A percentile compares a stretch with the other conserved stretches of the same genome.
Evolutionary conservation across 1,140 invertebrate species (phyloP).

Genomic region (Hydropsyche tenuis): DNA sequence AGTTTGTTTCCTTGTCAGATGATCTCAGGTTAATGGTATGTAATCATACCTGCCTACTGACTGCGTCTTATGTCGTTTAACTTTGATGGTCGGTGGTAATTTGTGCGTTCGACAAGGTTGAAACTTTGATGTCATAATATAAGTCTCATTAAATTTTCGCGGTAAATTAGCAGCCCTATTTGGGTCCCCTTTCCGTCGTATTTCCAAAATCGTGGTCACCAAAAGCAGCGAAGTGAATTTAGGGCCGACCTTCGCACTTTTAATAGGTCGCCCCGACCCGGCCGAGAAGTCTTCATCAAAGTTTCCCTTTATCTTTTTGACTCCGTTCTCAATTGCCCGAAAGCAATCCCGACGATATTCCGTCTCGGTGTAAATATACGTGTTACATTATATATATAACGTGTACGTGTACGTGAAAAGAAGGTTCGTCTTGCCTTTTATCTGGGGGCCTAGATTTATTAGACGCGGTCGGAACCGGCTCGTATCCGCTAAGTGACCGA

Average conservation of each 20-base stretch:
- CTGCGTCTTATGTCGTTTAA: too few species aligned
- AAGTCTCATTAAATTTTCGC: too few species aligned
- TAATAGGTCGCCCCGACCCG: slow-evolving; percentile 16
- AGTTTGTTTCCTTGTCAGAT: too few species aligned
- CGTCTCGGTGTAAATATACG: background rate
- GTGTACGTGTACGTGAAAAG: background rate
- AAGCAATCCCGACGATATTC: background rate
- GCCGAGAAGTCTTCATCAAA: slow-evolving; percentile 31
- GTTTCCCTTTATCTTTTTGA: slow-evolving; percentile 26
- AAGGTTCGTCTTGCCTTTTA: background rate
- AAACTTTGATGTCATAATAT: too few species aligned
- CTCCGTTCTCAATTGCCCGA: slow-evolving; percentile 20
- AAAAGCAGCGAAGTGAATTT: slow-evolving; percentile 11
- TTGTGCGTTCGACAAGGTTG: too few species aligned
- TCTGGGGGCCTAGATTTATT: slow-evolving; percentile 13
- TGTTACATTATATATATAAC: too few species aligned
- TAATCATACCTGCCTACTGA: too few species aligned
- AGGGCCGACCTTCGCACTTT: slow-evolving; percentile 28
- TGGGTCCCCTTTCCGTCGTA: too few species aligned
- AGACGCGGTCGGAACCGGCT: background rate
- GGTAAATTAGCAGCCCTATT: too few species aligned
- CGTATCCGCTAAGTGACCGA: slow-evolving; percentile 27
- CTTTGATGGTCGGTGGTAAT: too few species aligned
- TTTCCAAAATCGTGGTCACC: background rate
- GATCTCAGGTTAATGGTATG: too few species aligned